Evolutionary conservation across 2,797 vertebrate species (phyloP).

Genomic region (Chelonia mydas): DNA sequence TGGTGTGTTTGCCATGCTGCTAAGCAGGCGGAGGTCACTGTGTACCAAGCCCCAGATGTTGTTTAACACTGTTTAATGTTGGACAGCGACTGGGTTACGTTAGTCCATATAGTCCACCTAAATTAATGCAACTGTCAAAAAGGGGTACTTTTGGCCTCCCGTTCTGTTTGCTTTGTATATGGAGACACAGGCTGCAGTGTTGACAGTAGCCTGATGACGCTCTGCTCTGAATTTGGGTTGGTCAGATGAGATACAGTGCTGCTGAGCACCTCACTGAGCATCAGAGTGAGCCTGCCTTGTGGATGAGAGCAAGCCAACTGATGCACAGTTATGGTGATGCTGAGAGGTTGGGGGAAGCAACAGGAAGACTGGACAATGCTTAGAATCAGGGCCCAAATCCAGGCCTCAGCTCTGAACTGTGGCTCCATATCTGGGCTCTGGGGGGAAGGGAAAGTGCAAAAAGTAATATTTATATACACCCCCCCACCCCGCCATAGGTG

Average conservation of each 20-base stretch:
- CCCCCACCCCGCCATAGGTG: not conserved
- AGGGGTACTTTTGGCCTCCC: not conserved
- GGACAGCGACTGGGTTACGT: not conserved
- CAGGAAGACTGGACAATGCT: not conserved
- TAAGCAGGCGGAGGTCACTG: not conserved
- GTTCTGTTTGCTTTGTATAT: not conserved
- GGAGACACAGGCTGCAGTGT: not conserved
- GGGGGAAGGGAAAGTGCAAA: not conserved
- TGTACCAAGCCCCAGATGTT: not conserved
- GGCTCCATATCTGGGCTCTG: not conserved
- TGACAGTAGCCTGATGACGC: not conserved
- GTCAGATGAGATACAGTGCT: not conserved
- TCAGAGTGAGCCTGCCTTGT: not conserved
- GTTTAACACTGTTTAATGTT: not conserved
- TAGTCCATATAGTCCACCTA: not conserved
- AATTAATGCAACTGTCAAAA: not conserved
- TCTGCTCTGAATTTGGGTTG: not conserved
- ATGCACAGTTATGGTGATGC: too few species aligned
- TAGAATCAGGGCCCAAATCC: not conserved
- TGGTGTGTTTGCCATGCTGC: not conserved
- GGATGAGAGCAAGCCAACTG: not conserved
- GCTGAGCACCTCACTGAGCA: not conserved
- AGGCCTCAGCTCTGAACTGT: not conserved
- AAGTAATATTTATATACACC: not conserved
- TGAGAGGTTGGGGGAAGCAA: not conserved